These are phyloP conservation scores for Agrotis puta DNA, from an alignment of 2,888 invertebrate species.

Conservation along the genomic window DNA sequence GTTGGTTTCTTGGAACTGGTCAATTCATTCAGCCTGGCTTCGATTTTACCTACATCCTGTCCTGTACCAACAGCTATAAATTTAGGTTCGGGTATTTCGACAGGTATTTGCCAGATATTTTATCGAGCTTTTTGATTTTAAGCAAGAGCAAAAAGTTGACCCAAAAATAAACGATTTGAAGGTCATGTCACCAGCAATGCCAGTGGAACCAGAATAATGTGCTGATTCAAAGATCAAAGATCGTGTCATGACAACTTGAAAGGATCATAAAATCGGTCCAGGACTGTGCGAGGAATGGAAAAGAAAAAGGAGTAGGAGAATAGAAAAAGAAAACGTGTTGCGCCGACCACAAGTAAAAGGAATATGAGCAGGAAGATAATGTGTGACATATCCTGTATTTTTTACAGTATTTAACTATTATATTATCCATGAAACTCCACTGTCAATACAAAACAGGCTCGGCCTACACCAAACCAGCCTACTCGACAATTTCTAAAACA, in stretches of 20 bases:
- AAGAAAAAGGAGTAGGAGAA: too few species aligned
- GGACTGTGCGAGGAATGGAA: too few species aligned
- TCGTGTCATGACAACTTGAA: too few species aligned
- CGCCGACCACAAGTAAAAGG: too few species aligned
- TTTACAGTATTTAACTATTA: neutral
- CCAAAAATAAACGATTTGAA: neutral
- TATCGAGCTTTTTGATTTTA: neutral
- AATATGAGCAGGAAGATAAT: too few species aligned
- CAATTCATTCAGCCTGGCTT: conserved; percentile 15
- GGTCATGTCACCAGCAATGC: too few species aligned
- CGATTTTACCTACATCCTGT: conserved; percentile 19
- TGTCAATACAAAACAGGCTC: conserved; percentile 3
- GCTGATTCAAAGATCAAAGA: too few species aligned
- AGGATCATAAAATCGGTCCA: too few species aligned
- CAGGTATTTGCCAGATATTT: neutral
- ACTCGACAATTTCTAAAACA: conserved; percentile 59
- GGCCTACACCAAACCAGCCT: conserved; percentile 37
- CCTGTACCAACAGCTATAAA: neutral
- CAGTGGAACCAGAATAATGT: too few species aligned
- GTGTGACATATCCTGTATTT: too few species aligned
- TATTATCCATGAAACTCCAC: neutral
- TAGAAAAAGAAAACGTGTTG: too few species aligned
- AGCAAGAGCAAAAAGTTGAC: neutral
- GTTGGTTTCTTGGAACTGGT: conserved; percentile 1
- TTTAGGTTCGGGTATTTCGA: neutral